Conservation (phyloP, 2,888 invertebrate species). For the Cosmia pyralina region DNA sequence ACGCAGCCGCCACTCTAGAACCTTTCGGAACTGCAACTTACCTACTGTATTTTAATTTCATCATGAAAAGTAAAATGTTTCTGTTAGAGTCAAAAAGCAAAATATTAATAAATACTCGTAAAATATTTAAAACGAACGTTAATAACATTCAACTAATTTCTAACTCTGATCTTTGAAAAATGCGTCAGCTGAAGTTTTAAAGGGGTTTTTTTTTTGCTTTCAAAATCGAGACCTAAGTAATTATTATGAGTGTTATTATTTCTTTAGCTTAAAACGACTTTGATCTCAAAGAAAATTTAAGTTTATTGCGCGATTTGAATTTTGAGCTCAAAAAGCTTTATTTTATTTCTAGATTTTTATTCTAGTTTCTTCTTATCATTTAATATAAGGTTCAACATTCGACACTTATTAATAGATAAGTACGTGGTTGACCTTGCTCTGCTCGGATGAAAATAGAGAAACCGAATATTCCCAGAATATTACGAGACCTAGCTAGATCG, state of each 20-base stretch:
- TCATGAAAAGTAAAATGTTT: not conserved
- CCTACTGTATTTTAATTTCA: not conserved
- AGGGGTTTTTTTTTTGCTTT: not conserved
- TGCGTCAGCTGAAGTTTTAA: not conserved
- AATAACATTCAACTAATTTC: not conserved
- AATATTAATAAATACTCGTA: too few relatives aligned
- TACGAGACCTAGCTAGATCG: too few relatives aligned
- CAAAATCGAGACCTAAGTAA: slow-evolving; percentile 7
- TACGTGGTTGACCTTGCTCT: too few relatives aligned
- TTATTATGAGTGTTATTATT: slow-evolving; percentile 19
- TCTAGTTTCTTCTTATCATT: not conserved
- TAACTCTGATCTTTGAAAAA: not conserved
- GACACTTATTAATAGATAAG: not conserved
- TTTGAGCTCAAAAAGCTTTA: not conserved
- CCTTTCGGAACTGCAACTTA: too few relatives aligned
- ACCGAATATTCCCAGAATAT: too few relatives aligned
- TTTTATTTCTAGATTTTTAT: not conserved
- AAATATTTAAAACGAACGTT: too few relatives aligned
- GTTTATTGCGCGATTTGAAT: not conserved
- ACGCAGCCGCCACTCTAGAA: too few relatives aligned
- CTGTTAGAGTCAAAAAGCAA: not conserved
- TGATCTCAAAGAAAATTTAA: not conserved
- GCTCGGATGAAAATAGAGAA: too few relatives aligned
- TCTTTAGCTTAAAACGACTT: slow-evolving; percentile 10
- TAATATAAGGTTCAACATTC: not conserved